Evolutionary conservation across 1,140 invertebrate genomes (phyloP).

Genomic region (Paralvinella palmiformis): DNA sequence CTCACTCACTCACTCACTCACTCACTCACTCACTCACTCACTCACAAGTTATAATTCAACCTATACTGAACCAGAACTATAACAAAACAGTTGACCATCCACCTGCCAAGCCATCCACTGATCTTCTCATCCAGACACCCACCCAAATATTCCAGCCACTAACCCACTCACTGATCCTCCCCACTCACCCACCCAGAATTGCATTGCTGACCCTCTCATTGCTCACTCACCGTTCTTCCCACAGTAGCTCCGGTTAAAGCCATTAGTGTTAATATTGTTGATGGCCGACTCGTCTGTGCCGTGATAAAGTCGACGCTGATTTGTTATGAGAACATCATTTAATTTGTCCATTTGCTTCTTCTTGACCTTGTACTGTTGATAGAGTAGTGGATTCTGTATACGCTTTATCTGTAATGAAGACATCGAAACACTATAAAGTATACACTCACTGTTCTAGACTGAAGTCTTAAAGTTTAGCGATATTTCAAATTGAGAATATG

Average conservation of each 20-base stretch:
- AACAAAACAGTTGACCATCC: too few species aligned
- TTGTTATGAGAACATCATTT: not conserved
- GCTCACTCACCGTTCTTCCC: conserved; percentile 16
- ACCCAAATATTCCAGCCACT: too few species aligned
- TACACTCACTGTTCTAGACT: too few species aligned
- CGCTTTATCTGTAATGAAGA: conserved; percentile 16
- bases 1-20: too few species aligned
- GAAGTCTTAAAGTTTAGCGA: too few species aligned
- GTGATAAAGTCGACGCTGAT: conserved; percentile 15
- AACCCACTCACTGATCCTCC: not conserved
- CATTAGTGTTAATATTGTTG: conserved; percentile 14
- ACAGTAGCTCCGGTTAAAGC: conserved; percentile 23
- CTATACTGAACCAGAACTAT: too few species aligned
- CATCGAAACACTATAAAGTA: too few species aligned
- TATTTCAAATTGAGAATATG: too few species aligned
- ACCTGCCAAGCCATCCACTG: too few species aligned
- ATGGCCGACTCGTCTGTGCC: conserved; percentile 12
- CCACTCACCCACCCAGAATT: not conserved
- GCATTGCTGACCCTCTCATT: not conserved
- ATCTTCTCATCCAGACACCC: too few species aligned
- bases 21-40: too few species aligned
- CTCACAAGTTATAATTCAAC: too few species aligned
- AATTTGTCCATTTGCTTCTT: conserved; percentile 12
- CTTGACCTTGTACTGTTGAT: conserved; percentile 1
- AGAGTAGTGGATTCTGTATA: conserved; percentile 12